These are phyloP conservation scores for Nothoprocta pentlandii DNA, from an alignment of 2,113 vertebrate genomes.

Conservation along the genomic window DNA sequence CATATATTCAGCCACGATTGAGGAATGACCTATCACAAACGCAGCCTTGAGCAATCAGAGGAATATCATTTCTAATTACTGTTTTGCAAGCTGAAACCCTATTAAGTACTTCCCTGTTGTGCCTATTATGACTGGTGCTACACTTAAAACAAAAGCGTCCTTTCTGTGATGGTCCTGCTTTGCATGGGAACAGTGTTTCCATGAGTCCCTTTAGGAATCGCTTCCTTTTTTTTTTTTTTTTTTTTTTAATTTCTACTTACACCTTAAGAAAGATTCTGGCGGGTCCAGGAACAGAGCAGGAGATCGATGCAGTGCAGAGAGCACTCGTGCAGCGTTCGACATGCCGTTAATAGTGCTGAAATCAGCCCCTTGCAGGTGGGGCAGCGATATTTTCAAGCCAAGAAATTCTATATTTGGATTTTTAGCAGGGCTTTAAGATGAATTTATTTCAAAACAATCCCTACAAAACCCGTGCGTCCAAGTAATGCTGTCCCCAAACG, in stretches of 20 bases:
- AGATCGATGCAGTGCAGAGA: neutral
- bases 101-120: conserved; percentile 65
- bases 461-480: neutral
- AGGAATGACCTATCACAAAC: conserved; percentile 64
- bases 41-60: conserved; percentile 65
- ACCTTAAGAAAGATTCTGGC: neutral
- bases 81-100: conserved; percentile 67
- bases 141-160: conserved; percentile 55
- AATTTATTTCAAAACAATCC: neutral
- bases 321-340: no score
- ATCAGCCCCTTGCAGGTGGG: neutral
- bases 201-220: neutral
- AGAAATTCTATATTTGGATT: neutral
- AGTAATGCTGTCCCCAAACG: neutral
- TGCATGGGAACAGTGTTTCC: neutral
- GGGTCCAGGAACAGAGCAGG: neutral
- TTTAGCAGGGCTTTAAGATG: neutral
- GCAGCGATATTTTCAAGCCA: neutral
- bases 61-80: conserved; percentile 69
- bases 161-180: neutral
- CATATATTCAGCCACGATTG: neutral
- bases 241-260: neutral
- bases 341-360: neutral
- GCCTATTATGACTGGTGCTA: conserved; percentile 60
- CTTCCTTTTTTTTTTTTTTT: neutral